Percentiles rank a stretch among this genome's conserved stretches.
These are phyloP conservation scores for Spialia ferax DNA, from an alignment of 2,888 invertebrate species.

Conservation along the genomic window DNA sequence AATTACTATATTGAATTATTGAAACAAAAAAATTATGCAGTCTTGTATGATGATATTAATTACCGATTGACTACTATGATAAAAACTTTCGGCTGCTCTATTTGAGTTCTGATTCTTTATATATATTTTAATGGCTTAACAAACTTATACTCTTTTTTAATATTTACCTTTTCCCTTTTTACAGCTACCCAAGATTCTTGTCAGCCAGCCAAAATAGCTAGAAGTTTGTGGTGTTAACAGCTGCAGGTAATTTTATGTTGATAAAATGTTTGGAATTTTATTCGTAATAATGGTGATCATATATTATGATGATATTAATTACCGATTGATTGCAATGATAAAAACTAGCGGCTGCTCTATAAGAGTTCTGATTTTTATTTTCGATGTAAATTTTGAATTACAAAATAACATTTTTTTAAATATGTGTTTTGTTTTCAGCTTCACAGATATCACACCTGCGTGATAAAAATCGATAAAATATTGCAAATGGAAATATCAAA, in stretches of 20 bases:
- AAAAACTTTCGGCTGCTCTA: constrained; percentile 13
- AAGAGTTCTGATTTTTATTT: constrained; percentile 55
- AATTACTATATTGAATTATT: background rate
- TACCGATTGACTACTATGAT: constrained; percentile 19
- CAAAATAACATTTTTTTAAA: no score
- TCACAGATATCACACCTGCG: background rate
- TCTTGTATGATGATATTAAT: constrained; percentile 8
- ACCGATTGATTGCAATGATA: constrained; percentile 67
- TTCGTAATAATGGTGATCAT: no score
- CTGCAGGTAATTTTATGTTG: no score
- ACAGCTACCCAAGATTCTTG: background rate
- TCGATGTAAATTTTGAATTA: background rate
- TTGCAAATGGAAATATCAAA: no score
- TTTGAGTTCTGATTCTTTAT: constrained; percentile 7
- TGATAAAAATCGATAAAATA: no score
- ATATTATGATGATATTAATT: constrained; percentile 65
- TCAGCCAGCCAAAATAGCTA: background rate
- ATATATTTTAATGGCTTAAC: background rate
- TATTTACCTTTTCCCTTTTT: background rate
- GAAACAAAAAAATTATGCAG: no score
- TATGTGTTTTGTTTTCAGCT: background rate
- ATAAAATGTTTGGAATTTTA: no score
- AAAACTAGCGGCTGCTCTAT: constrained; percentile 66
- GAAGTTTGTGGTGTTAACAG: no score
- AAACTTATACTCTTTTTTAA: background rate